A percentile compares a stretch with the other conserved stretches of the same genome.
Conservation (phyloP, 2,888 invertebrate species). For the Pharmacophagus antenor region DNA sequence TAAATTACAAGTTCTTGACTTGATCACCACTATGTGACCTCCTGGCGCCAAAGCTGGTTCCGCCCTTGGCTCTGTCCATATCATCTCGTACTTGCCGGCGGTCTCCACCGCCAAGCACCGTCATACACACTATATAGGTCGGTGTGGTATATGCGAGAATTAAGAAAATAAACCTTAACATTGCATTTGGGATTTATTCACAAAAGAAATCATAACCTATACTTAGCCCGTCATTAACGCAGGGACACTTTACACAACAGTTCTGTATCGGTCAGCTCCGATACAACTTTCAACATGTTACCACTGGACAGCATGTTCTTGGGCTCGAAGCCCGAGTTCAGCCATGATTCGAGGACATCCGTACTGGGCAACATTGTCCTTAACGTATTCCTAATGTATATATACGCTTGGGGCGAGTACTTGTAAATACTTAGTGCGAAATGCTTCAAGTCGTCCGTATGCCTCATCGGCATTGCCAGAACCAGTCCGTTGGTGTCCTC, state of each 20-base stretch:
- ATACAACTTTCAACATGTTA: slow-evolving; percentile 60
- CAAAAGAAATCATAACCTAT: slow-evolving; percentile 39
- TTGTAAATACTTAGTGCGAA: slow-evolving; percentile 72
- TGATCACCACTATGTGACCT: too few species aligned
- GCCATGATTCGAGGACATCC: slow-evolving; percentile 67
- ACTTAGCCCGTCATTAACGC: slow-evolving; percentile 46
- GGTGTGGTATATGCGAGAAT: not conserved
- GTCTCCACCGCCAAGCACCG: too few species aligned
- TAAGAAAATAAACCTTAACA: not conserved
- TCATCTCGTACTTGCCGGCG: too few species aligned
- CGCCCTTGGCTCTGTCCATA: too few species aligned
- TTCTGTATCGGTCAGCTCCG: slow-evolving; percentile 68
- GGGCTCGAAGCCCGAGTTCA: slow-evolving; percentile 61
- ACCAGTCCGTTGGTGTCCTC: slow-evolving; percentile 69
- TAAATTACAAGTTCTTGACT: too few species aligned
- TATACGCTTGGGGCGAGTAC: slow-evolving; percentile 73
- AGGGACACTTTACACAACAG: slow-evolving; percentile 65
- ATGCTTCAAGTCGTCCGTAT: slow-evolving; percentile 72
- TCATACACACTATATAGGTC: too few species aligned
- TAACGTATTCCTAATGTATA: slow-evolving; percentile 69
- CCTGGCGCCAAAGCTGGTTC: too few species aligned
- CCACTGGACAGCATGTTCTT: slow-evolving; percentile 56
- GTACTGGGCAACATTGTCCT: slow-evolving; percentile 71
- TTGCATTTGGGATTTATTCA: slow-evolving; percentile 36
- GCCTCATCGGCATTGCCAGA: slow-evolving; percentile 69